A percentile compares a stretch with the other conserved stretches of the same genome.
These are phyloP conservation scores for Hippasteria phrygiana DNA, from an alignment of 53 echinoderm and acorn worm species.

Conservation along the genomic window DNA sequence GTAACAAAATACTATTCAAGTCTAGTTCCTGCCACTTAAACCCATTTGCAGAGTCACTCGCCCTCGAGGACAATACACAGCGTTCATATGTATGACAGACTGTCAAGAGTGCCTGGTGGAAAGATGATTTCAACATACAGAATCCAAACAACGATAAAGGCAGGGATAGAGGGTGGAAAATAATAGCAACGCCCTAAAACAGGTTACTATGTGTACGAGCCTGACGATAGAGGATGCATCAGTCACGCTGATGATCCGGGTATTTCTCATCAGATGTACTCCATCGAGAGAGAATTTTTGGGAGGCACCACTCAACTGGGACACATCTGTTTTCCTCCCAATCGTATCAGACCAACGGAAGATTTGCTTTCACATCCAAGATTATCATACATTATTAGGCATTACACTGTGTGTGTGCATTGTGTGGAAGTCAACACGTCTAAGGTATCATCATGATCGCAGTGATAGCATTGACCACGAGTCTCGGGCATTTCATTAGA, in stretches of 20 bases:
- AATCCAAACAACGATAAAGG: background rate
- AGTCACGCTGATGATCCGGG: background rate
- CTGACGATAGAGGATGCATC: background rate
- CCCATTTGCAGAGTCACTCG: background rate
- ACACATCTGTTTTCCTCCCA: constrained; percentile 20
- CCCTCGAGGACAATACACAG: background rate
- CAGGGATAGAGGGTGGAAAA: background rate
- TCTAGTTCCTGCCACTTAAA: constrained; percentile 40
- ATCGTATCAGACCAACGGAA: constrained; percentile 1
- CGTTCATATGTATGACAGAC: background rate
- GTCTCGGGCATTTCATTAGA: constrained; percentile 8
- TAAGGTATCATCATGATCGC: background rate
- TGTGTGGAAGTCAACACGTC: background rate
- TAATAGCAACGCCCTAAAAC: background rate
- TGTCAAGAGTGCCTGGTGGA: background rate
- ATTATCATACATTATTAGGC: constrained; percentile 35
- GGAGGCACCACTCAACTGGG: constrained; percentile 17
- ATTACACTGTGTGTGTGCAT: background rate
- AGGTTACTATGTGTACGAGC: background rate
- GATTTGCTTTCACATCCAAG: background rate
- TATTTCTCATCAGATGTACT: background rate
- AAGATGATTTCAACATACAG: background rate
- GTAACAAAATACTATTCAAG: background rate
- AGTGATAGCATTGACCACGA: background rate
- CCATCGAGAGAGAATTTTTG: background rate